Evolutionary conservation across 2,888 invertebrate species (phyloP), one percentile per base, ranked within the genome.

Genomic region (Drosophila niveifrons): DNA sequence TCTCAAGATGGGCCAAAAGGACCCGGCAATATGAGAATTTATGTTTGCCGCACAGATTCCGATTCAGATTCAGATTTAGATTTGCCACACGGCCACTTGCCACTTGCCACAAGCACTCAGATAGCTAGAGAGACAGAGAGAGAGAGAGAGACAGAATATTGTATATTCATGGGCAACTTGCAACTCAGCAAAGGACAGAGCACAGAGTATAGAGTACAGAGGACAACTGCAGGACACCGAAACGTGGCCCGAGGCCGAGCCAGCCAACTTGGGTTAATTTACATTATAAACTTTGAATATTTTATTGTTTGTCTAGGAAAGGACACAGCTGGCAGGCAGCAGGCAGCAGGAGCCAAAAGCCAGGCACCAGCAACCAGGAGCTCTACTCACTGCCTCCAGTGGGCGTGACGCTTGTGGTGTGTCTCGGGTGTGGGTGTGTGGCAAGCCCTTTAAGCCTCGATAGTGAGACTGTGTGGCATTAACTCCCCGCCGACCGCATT

Each of bases 211-310:
- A n/a, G 23, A 23, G 23, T 23, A 23, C 23, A 23, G 23, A 23
- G 39, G 9, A 53, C 48, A 51, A 51, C 50, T 61, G 61, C 75
- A 78, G 74, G 59, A 68, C 72, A 62, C 58, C 57, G 50, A 63
- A 82, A 76, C 71, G 76, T 82, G 74, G 82, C 76, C 82, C 64
- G 61, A 65, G 79, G 67, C 72, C 62, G 69, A 71, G 66, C 62
- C 57, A 62, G 72, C 70, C 80, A 80, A 88, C 80, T 86, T 82
- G 88, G 88, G 88, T 84, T 88, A 88, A 88, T 84, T 84, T 84
- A 88, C 88, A 84, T 84, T 88, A 84, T 84, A 84, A 84, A 84
- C 84, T 84, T 84, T 84, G 84, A 84, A 84, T 84, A 84, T 88
- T 84, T 84, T 84, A 84, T 84, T 84, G 83, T 88, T 86, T 82